phyloP scores from a whole-genome alignment of 1,140 invertebrate genomes.

The Neotoxoptera formosana region DNA sequence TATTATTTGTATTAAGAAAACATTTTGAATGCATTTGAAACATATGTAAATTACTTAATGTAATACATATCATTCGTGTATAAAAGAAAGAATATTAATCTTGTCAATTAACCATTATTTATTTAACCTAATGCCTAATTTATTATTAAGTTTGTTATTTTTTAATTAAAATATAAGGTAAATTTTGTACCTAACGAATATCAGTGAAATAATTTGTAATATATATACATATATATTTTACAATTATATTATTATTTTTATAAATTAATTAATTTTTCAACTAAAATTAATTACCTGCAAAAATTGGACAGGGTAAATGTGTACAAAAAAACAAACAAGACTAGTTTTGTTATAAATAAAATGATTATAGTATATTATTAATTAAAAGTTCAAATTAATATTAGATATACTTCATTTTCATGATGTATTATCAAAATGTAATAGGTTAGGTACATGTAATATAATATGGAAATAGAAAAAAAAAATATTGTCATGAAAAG shows the following conservation, averaged over 20 bases:
- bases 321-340: neutral
- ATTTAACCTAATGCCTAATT: neutral
- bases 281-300: neutral
- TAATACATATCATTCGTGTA: neutral
- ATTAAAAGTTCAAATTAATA: neutral
- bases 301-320: neutral
- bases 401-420: neutral
- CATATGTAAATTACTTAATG: neutral
- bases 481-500: neutral
- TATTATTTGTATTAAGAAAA: neutral
- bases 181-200: neutral
- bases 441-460: neutral
- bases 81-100: neutral
- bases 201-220: neutral
- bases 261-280: neutral
- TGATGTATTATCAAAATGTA: neutral
- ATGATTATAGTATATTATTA: conserved; percentile 13
- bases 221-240: neutral
- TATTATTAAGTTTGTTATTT: neutral
- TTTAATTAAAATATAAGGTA: neutral
- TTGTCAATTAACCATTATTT: neutral
- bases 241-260: neutral
- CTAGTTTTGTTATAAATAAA: conserved; percentile 10
- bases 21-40: neutral
- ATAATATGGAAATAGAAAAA: neutral